A percentile compares a stretch with the other conserved stretches of the same genome.
Conservation (phyloP, 2,888 invertebrate species). For the Heliothis peltigera region DNA sequence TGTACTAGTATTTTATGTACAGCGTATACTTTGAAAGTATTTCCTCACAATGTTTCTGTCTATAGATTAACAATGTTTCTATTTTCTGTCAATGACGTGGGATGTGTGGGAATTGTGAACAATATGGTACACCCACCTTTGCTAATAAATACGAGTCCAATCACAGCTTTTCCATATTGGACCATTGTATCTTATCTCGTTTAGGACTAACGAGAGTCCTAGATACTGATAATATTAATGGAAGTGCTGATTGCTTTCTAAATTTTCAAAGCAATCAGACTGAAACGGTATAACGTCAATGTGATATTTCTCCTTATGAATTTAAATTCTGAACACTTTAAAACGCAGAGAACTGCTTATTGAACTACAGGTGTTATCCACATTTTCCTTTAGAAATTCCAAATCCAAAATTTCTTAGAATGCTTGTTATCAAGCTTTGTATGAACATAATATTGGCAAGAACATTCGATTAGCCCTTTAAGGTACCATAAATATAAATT, state of each 20-base stretch:
- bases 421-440: neutral
- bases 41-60: neutral
- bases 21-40: neutral
- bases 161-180: neutral
- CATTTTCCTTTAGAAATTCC: too few relatives aligned
- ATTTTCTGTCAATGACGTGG: neutral
- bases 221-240: neutral
- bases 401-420: too few relatives aligned
- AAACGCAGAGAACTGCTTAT: too few relatives aligned
- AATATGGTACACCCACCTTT: neutral
- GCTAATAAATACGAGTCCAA: neutral
- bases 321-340: too few relatives aligned
- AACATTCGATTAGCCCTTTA: neutral
- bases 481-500: conserved; percentile 24
- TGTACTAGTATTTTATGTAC: conserved; percentile 27
- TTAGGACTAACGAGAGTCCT: neutral
- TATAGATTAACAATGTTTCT: conserved; percentile 1
- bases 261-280: too few relatives aligned
- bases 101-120: neutral
- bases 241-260: too few relatives aligned
- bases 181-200: neutral
- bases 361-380: too few relatives aligned
- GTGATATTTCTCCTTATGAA: too few relatives aligned
- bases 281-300: too few relatives aligned
- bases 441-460: too few relatives aligned